Base-by-base conservation (phyloP, 37 sponge, comb jelly and placozoan genomes). In the Diacarnus erythraeanus region DNA sequence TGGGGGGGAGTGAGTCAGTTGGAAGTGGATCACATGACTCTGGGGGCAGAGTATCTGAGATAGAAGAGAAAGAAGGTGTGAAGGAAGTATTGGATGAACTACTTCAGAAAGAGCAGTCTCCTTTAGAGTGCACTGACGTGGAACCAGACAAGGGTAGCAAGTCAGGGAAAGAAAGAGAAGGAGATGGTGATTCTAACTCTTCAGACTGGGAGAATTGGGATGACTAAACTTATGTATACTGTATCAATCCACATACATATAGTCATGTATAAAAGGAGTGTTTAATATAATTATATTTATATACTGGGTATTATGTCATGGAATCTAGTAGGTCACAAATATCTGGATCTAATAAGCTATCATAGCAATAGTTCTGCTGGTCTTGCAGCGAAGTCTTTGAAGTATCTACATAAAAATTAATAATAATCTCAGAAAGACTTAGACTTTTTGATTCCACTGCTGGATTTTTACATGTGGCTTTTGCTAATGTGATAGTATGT, bases 181-280 rank as follows among this genome's bases (percentile, higher is more conserved):
- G 76, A 22, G 70, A 37, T 9, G 57, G 36, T 2, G 82, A 57
- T 42, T 44, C 64, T 18, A 47, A 35, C 29, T 64, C 54, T 41
- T 84, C 84, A 3, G 86, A 86, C 65, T 86, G 86, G 86, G 86
- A 86, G 68, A 74, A 72, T 22, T 86, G 86, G 86, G 80, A 79
- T 60, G 86, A 86, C 65, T 86, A 60, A 59, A 18, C 3, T 26
- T 22, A 47, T 12, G 6, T 15, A 47, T 47, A 12, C 12, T 6
- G 12, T 15, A 47, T 12, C 6, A 47, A 47, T 12, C 6, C 6
- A 12, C 51, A 47, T 47, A n/a, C n/a, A n/a, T 47, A 47, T 47
- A 47, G 51, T 47, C 51, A 47, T n/a, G n/a, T n/a, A n/a, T n/a
- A n/a, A n/a, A n/a, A n/a, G n/a, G n/a, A n/a, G n/a, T n/a, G n/a